phyloP scores from a whole-genome alignment of 2,113 vertebrate genomes.

The human region DNA sequence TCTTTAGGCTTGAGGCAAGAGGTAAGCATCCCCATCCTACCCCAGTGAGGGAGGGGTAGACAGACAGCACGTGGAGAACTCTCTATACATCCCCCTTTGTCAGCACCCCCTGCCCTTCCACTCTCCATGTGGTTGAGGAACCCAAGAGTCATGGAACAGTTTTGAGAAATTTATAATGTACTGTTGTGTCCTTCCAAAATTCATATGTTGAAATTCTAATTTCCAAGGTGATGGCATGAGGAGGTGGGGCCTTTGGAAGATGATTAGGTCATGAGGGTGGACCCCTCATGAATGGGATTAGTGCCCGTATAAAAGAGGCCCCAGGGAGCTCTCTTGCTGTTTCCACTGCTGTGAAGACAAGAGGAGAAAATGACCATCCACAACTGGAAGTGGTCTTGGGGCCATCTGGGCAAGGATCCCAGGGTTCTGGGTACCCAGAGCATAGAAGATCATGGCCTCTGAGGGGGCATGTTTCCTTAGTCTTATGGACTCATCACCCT shows the following conservation, averaged over 20 bases:
- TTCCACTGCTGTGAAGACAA: too few relatives aligned
- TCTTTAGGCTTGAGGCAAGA: neutral
- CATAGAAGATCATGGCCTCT: neutral
- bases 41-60: neutral
- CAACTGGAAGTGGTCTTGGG: neutral
- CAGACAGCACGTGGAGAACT: neutral
- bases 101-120: accelerated
- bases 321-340: neutral
- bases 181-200: neutral
- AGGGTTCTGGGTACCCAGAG: neutral
- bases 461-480: neutral
- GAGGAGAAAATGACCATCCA: neutral
- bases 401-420: neutral
- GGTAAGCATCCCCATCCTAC: neutral
- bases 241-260: neutral
- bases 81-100: accelerated
- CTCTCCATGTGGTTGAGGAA: neutral
- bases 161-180: neutral
- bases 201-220: neutral
- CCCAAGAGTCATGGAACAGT: neutral
- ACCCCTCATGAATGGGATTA: neutral
- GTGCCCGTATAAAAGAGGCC: neutral
- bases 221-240: neutral
- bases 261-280: neutral
- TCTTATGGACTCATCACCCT: neutral